Conservation (phyloP, 2,797 vertebrate species). For the Tinamus major region DNA sequence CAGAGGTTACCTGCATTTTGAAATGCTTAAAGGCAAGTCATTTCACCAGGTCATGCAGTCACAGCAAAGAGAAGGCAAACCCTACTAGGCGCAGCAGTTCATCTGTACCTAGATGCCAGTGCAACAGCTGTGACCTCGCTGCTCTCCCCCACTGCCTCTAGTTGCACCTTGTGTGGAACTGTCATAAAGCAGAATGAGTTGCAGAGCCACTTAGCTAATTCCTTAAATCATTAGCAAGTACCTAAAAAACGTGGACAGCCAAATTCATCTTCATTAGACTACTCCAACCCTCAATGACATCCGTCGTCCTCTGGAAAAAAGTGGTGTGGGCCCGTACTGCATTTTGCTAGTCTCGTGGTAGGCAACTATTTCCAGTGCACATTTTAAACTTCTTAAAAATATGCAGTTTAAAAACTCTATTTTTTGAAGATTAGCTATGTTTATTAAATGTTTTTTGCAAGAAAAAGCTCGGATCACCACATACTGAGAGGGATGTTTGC, state of each 20-base stretch:
- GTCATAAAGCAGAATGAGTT: not conserved
- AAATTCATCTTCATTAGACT: not conserved
- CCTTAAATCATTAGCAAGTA: not conserved
- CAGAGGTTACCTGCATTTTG: not conserved
- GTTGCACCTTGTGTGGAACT: rapidly evolving
- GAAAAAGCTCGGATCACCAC: not conserved
- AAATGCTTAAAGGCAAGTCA: not conserved
- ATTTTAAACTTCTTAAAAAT: not conserved
- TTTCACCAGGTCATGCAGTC: not conserved
- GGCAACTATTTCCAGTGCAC: not conserved
- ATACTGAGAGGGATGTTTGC: not conserved
- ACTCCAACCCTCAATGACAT: not conserved
- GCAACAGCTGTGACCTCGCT: not conserved
- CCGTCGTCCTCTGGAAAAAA: not conserved
- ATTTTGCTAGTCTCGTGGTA: not conserved
- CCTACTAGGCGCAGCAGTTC: rapidly evolving
- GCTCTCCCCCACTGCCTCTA: not conserved
- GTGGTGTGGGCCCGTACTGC: not conserved
- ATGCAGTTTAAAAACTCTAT: not conserved
- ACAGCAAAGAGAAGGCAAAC: not conserved
- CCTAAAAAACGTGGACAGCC: not conserved
- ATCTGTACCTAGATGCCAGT: not conserved
- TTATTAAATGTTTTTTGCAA: not conserved
- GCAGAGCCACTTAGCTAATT: not conserved
- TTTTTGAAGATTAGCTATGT: not conserved